These are phyloP conservation scores for Solen grandis DNA, from an alignment of 1,140 invertebrate species.

Conservation along the genomic window DNA sequence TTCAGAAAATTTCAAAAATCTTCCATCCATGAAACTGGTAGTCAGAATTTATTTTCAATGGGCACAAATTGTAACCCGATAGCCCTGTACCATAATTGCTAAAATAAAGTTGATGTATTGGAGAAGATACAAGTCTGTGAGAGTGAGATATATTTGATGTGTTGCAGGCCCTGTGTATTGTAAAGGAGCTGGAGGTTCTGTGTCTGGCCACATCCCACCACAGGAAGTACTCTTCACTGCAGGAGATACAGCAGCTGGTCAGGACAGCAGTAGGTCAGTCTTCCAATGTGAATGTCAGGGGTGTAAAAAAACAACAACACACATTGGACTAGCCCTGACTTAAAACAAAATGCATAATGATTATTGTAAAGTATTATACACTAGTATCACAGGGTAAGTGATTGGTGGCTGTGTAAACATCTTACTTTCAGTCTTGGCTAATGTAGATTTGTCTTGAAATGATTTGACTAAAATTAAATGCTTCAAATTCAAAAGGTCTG, in stretches of 20 bases:
- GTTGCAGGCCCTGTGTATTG: conserved; percentile 37
- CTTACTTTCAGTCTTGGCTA: too few species aligned
- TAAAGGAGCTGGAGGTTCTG: conserved; percentile 49
- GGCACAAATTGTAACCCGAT: background rate
- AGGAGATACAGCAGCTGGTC: conserved; percentile 44
- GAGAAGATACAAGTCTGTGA: too few species aligned
- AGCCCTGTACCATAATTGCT: background rate
- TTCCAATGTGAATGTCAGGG: background rate
- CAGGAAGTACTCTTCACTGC: conserved; percentile 16
- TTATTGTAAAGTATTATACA: background rate
- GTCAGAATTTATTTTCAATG: background rate
- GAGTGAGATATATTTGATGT: background rate
- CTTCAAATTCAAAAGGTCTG: background rate
- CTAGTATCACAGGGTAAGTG: background rate
- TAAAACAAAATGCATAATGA: background rate
- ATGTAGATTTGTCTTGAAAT: too few species aligned
- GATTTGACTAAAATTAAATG: background rate
- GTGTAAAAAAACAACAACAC: too few species aligned
- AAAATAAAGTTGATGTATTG: background rate
- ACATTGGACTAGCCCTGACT: background rate
- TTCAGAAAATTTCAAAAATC: background rate
- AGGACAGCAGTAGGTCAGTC: conserved; percentile 35
- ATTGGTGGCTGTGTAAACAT: too few species aligned
- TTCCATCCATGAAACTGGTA: background rate
- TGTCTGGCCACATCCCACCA: conserved; percentile 41